Evolutionary conservation across 2,797 vertebrate species (phyloP).

Genomic region (Microhierax caerulescens): DNA sequence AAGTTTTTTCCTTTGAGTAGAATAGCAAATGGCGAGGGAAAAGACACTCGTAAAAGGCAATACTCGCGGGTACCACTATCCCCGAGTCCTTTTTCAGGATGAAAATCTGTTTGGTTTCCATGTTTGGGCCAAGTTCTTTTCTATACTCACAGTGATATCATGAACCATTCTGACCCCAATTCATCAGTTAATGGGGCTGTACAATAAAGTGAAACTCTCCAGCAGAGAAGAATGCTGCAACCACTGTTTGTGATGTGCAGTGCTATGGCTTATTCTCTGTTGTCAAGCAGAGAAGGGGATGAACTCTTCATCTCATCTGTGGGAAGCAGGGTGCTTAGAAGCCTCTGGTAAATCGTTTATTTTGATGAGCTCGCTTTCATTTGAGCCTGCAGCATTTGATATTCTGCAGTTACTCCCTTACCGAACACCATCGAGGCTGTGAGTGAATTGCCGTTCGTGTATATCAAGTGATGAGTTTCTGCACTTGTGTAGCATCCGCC

Average conservation of each 20-base stretch:
- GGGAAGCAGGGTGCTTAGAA: slow-evolving; percentile 34
- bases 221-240: slow-evolving; percentile 27
- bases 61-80: neutral
- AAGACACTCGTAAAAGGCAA: neutral
- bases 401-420: slow-evolving; percentile 21
- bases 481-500: neutral
- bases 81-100: neutral
- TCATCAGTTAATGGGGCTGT: slow-evolving; percentile 37
- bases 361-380: slow-evolving; percentile 41
- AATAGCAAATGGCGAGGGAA: neutral
- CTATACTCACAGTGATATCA: neutral
- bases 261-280: slow-evolving; percentile 20
- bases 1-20: neutral
- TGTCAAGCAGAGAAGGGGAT: slow-evolving; percentile 47
- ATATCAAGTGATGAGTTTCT: neutral
- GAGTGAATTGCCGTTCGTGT: slow-evolving; percentile 14
- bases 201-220: slow-evolving; percentile 36
- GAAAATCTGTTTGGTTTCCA: neutral
- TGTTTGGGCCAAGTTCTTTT: slow-evolving; percentile 25
- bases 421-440: neutral
- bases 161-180: slow-evolving; percentile 26
- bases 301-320: slow-evolving; percentile 42
- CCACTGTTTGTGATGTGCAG: neutral
- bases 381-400: slow-evolving; percentile 11
- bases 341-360: slow-evolving; percentile 30